phyloP scores from a whole-genome alignment of 2,113 vertebrate genomes.

The Psephotus haematonotus region DNA sequence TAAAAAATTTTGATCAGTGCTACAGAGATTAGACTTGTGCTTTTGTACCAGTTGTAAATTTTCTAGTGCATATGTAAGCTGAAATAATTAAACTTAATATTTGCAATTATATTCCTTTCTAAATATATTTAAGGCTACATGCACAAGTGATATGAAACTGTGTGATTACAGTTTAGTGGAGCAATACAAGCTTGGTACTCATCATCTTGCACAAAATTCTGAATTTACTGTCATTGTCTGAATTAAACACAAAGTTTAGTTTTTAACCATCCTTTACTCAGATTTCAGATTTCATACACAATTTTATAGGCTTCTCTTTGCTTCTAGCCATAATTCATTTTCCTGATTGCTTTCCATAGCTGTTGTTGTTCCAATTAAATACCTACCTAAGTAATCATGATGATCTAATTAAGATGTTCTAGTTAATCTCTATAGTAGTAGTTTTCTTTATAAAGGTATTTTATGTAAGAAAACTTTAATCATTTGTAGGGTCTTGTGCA shows the following conservation, averaged over 20 bases:
- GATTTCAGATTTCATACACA: neutral
- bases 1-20: neutral
- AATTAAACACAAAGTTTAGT: neutral
- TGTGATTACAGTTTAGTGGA: neutral
- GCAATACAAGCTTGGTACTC: neutral
- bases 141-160: neutral
- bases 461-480: neutral
- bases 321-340: conserved; percentile 40
- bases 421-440: neutral
- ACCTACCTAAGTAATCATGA: neutral
- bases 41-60: neutral
- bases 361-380: conserved; percentile 40
- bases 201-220: neutral
- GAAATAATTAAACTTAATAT: neutral
- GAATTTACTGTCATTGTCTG: neutral
- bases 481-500: neutral
- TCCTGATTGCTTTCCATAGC: neutral
- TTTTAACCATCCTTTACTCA: neutral
- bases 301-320: neutral
- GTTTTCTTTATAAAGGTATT: neutral
- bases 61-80: neutral
- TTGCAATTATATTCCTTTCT: neutral
- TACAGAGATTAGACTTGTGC: neutral
- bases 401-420: conserved; percentile 22
- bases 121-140: neutral